Evolutionary conservation across 2,797 vertebrate genomes (phyloP).

Genomic region (Brachyalestes nurse): DNA sequence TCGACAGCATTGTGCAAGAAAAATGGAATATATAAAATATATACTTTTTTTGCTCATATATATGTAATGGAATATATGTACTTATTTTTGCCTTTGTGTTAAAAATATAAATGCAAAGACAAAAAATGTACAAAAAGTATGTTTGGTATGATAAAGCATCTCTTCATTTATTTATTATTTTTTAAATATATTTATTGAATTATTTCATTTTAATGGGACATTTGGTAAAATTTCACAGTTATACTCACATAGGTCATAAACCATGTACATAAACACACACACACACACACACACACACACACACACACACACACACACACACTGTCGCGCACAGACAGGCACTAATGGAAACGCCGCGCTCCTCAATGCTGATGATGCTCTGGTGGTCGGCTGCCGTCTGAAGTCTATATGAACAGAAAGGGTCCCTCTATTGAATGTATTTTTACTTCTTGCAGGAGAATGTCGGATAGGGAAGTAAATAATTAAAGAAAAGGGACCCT

Average conservation of each 20-base stretch:
- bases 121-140: no score
- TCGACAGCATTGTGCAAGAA: constrained; percentile 66
- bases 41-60: neutral
- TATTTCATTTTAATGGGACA: no score
- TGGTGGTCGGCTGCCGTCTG: constrained; percentile 79
- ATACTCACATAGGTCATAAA: constrained; percentile 52
- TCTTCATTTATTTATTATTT: no score
- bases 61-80: neutral
- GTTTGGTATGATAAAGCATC: no score
- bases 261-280: constrained; percentile 21
- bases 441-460: constrained; percentile 88
- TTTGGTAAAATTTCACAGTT: constrained; percentile 42
- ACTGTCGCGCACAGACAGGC: constrained; percentile 60
- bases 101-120: no score
- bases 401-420: constrained; percentile 78
- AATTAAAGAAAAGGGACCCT: constrained; percentile 88
- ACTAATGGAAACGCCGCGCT: constrained; percentile 69
- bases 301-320: constrained; percentile 39
- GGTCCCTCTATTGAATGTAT: constrained; percentile 87
- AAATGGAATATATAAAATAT: no score
- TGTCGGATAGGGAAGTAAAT: constrained; percentile 89
- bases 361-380: constrained; percentile 80
- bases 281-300: neutral
- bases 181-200: no score
- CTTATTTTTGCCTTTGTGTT: no score